phyloP scores from a whole-genome alignment of 2,113 vertebrate genomes.

The Anas platyrhynchos region DNA sequence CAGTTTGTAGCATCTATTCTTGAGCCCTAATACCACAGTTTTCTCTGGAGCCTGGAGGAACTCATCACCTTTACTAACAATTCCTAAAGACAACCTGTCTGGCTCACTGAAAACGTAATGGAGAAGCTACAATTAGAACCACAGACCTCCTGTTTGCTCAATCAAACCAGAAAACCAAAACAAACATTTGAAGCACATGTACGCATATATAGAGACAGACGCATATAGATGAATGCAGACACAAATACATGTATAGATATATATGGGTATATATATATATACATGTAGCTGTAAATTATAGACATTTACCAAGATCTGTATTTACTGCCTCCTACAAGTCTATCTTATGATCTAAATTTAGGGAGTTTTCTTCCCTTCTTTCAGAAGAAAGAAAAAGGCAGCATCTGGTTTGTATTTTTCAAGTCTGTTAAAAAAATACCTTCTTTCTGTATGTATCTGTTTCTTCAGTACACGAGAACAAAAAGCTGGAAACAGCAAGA shows the following conservation, averaged over 20 bases:
- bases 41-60: constrained; percentile 25
- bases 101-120: constrained; percentile 8
- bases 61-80: constrained; percentile 30
- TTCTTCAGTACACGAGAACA: neutral
- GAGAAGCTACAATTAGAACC: constrained; percentile 1
- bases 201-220: neutral
- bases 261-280: neutral
- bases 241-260: neutral
- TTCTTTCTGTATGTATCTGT: neutral
- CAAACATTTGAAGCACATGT: neutral
- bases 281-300: constrained; percentile 16
- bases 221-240: neutral
- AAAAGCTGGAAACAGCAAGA: neutral
- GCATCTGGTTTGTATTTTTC: neutral
- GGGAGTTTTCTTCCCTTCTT: neutral
- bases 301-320: neutral
- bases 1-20: neutral
- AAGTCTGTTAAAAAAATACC: neutral
- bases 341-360: constrained; percentile 30
- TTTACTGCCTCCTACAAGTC: constrained; percentile 33
- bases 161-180: constrained; percentile 33
- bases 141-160: neutral
- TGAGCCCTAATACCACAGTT: neutral
- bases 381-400: neutral
- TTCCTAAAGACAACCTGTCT: constrained; percentile 53